Percentiles rank a stretch among this genome's conserved stretches.
Conservation (phyloP, 2,797 vertebrate species). For the Phrynocephalus forsythii region DNA sequence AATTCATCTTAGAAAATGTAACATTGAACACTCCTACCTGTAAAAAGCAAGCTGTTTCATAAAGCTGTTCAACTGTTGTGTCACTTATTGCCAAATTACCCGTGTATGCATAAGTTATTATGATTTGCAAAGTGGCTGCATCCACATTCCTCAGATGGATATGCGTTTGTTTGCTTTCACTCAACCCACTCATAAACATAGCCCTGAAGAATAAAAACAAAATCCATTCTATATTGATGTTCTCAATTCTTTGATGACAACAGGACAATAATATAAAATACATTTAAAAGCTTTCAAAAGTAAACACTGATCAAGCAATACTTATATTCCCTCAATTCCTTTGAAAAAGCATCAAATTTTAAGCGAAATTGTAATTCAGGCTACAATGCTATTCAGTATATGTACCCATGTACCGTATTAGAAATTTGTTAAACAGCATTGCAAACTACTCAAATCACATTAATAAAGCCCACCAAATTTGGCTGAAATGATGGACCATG, state of each 20-base stretch:
- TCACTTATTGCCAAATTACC: conserved; percentile 94
- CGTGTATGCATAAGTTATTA: conserved; percentile 98
- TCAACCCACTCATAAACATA: conserved; percentile 98
- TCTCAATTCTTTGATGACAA: background rate
- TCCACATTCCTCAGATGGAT: conserved; percentile 97
- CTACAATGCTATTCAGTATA: background rate
- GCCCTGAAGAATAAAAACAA: conserved; percentile 80
- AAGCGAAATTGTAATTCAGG: background rate
- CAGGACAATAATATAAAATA: background rate
- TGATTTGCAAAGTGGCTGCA: conserved; percentile 92
- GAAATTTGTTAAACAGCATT: background rate
- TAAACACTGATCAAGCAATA: background rate
- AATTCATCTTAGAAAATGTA: background rate
- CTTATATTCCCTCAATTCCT: background rate
- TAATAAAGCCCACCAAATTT: background rate
- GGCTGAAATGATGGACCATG: background rate
- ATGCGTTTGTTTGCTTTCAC: conserved; percentile 97
- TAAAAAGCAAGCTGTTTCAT: conserved; percentile 98
- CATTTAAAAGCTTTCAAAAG: background rate
- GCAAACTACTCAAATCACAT: background rate
- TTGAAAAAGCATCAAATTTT: background rate
- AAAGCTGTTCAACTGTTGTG: conserved; percentile 96
- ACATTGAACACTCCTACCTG: conserved; percentile 82
- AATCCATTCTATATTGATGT: background rate
- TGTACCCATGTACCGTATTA: background rate